Evolutionary conservation across 2,888 invertebrate species (phyloP), one percentile per base, ranked within the genome.

Genomic region (Archaeoteleia sp.): DNA sequence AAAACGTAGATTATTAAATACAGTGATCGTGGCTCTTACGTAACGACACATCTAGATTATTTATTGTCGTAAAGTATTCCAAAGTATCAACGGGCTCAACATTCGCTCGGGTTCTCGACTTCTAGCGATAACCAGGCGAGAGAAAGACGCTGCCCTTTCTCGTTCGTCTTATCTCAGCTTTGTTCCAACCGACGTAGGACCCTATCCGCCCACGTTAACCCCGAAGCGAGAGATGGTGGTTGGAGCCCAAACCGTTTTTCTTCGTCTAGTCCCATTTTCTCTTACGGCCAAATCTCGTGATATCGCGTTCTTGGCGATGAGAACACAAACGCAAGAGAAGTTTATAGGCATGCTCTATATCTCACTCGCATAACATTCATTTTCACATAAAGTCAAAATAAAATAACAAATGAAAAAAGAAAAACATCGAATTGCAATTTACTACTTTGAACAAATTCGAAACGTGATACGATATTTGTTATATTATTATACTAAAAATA

Each of bases 121-220:
- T 70, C 58, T 54, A 34, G 23, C 17, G 42, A 20, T 25, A 14
- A 43, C 66, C 35, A 30, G 5, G 13, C 25, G n/a, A 20, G 20
- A 20, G 20, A 20, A 20, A 20, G 20, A 20, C n/a, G n/a, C n/a
- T n/a, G n/a, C n/a, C 20, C 20, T 20, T 20, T 20, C 5, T 5
- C 20, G 5, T 20, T 20, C 20, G 20, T 20, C 20, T 20, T 20
- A 20, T 20, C 20, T 20, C 20, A 61, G 70, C 73, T 74, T 73
- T 74, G 71, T 72, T 67, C 71, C 62, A 62, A 51, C 74, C 73
- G 70, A 74, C 72, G 72, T 62, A 61, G 55, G 70, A 63, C 73
- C 67, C 71, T 62, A 72, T 72, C 72, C 72, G 74, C 76, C 77
- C 73, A 78, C 76, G 71, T 71, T 60, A 67, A 74, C 71, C 20